Evolutionary conservation across 2,113 vertebrate species (phyloP).

Genomic region (Amblyornis subalaris): DNA sequence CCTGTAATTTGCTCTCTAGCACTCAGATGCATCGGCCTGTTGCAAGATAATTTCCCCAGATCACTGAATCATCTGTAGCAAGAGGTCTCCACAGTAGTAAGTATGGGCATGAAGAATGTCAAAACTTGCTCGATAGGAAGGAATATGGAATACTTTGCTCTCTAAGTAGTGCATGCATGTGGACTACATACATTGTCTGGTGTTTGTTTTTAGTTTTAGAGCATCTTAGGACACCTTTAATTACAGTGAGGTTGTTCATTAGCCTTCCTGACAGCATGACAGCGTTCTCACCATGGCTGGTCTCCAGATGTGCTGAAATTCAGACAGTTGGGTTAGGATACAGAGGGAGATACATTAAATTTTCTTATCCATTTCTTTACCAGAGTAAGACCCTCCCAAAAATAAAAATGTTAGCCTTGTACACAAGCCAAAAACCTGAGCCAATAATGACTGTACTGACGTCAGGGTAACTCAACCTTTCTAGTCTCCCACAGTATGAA

Average conservation of each 20-base stretch:
- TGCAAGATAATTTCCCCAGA: not conserved
- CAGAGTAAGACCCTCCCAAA: not conserved
- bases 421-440: not conserved
- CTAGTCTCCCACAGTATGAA: not conserved
- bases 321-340: not conserved
- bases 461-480: not conserved
- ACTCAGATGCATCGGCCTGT: not conserved
- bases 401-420: not conserved
- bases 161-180: not conserved
- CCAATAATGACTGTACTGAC: not conserved
- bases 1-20: slow-evolving; percentile 37
- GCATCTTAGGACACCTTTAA: not conserved
- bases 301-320: not conserved
- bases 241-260: not conserved
- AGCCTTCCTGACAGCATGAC: not conserved
- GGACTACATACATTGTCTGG: not conserved
- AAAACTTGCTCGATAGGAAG: not conserved
- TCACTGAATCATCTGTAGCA: not conserved
- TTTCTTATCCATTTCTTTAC: not conserved
- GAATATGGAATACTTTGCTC: not conserved
- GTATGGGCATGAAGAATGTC: not conserved
- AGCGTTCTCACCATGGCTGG: not conserved
- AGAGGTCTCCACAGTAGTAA: not conserved
- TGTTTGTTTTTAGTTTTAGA: not conserved
- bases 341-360: not conserved